A percentile compares a stretch with the other conserved stretches of the same genome.
Evolutionary conservation across 2,797 vertebrate species (phyloP).

Genomic region (Petrocephalus sullivani): DNA sequence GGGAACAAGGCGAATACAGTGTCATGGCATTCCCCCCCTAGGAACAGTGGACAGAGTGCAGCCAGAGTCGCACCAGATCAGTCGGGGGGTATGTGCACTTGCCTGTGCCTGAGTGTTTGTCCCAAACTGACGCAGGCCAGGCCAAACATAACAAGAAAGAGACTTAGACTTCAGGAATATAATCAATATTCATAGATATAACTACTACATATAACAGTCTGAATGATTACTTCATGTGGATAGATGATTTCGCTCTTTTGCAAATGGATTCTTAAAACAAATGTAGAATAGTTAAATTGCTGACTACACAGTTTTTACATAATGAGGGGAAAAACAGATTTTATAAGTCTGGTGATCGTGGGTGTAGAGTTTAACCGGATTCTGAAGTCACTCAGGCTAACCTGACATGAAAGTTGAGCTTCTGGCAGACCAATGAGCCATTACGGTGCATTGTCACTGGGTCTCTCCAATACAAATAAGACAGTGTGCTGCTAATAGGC

Average conservation of each 20-base stretch:
- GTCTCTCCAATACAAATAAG: conserved; percentile 35
- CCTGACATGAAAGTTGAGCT: conserved; percentile 8
- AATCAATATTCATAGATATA: background rate
- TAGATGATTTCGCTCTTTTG: background rate
- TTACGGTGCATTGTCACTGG: conserved; percentile 24
- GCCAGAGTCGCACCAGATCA: background rate
- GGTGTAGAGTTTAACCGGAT: background rate
- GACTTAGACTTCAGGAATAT: background rate
- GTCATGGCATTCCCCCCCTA: background rate
- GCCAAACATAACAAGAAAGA: background rate
- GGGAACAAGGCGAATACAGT: background rate
- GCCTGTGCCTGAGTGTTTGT: background rate
- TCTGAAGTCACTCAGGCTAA: background rate
- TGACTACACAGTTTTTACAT: background rate
- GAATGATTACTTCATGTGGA: background rate
- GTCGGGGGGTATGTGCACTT: background rate
- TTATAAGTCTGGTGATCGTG: background rate
- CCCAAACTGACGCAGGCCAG: background rate
- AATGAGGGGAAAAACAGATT: background rate
- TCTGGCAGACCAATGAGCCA: background rate
- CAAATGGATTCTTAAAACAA: background rate
- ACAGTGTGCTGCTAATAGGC: conserved; percentile 38
- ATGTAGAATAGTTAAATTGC: background rate
- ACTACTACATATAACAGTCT: background rate
- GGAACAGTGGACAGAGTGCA: background rate